Conservation (phyloP, 2,888 invertebrate species). For the Andrena bicolor region DNA sequence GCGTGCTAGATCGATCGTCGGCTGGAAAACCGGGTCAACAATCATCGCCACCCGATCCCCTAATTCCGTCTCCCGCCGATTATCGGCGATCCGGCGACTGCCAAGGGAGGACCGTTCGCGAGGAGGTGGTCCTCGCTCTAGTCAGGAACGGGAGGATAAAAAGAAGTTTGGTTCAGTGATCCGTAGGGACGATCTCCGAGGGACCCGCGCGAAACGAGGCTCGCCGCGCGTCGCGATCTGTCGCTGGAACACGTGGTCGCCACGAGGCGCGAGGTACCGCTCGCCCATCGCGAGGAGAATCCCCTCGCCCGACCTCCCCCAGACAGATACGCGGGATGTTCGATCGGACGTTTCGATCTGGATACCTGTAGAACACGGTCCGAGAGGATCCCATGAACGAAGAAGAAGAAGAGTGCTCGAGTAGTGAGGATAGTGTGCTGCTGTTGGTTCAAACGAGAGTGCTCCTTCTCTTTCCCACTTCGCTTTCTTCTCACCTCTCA, state of each 20-base stretch:
- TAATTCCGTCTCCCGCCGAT: too few species aligned
- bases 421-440: conserved; percentile 70
- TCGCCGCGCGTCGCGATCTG: conserved; percentile 27
- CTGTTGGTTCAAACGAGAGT: conserved; percentile 60
- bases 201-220: conserved; percentile 7
- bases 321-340: conserved; percentile 61
- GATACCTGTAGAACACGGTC: conserved; percentile 40
- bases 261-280: conserved; percentile 62
- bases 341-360: conserved; percentile 69
- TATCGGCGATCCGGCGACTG: too few species aligned
- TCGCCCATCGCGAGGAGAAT: background rate
- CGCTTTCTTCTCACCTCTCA: conserved; percentile 29
- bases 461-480: conserved; percentile 29
- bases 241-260: conserved; percentile 63
- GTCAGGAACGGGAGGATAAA: too few species aligned
- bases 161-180: background rate
- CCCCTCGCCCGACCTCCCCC: background rate
- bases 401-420: conserved; percentile 62
- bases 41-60: too few species aligned
- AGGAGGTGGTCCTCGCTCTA: too few species aligned
- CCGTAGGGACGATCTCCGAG: background rate
- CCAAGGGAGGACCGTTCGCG: too few species aligned
- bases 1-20: background rate
- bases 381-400: conserved; percentile 11
- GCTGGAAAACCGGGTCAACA: too few species aligned